Evolutionary conservation across 1,140 invertebrate species (phyloP), one percentile per base, ranked within the genome.

Genomic region (Manduca sexta): DNA sequence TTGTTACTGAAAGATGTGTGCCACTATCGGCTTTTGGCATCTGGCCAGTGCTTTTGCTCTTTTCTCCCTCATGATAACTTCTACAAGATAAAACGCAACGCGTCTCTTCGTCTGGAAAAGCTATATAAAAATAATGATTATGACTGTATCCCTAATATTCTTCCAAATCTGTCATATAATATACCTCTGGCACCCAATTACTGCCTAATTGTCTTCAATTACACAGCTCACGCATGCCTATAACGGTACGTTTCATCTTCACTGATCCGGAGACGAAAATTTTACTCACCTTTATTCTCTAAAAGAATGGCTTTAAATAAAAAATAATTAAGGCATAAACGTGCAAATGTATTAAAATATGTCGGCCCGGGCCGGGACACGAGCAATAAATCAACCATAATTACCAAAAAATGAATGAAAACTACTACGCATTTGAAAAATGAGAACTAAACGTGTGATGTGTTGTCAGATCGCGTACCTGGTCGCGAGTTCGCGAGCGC

Each of bases 31-130:
- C 51, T 70, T 65, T 82, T 84, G 80, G 80, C 77, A 67, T 50
- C 56, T 63, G 59, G 74, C 80, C 80, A 84, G 71, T 79, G 63
- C 59, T 71, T 71, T 64, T 70, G 69, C 64, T 84, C 72, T 80
- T 73, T 74, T 75, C 73, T 69, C 55, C 61, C 52, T 64, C 60
- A 60, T 64, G 64, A 71, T 68, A 75, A 64, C 50, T 73, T 62
- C 57, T 66, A 63, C 68, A 61, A 74, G 56, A 73, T 71, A 70
- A 66, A 69, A 70, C 61, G 56, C 67, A 69, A 52, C 61, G 59
- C 52, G 60, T 64, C 57, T 56, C 48, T 45, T 21, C 45, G 40
- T 50, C 48, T 37, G 21, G 33, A 43, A 51, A 55, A 50, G 30
- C 41, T 49, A 34, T 52, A 45, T 39, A 49, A 39, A 43, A 41